Evolutionary conservation across 1,140 invertebrate genomes (phyloP), one percentile per base, ranked within the genome.

Genomic region (Penaeus vannamei): DNA sequence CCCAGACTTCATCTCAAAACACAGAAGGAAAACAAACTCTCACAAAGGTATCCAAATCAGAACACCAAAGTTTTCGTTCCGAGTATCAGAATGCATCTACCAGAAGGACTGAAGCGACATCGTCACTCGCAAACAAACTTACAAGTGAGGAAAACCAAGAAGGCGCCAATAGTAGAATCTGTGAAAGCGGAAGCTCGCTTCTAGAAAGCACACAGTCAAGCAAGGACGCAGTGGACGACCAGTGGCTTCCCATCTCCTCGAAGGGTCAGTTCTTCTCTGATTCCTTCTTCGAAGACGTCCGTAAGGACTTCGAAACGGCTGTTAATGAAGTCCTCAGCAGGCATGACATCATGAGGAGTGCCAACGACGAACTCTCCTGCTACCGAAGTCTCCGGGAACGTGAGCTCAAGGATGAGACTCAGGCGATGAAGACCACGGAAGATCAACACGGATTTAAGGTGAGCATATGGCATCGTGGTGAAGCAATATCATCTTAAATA

Each of bases 381-480:
- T 87, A 87, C 79, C 81, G 86, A 72, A 69, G 86, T 82, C 80
- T 87, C 42, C 22, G 86, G 69, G 86, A 87, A 60, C 62, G 62
- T 59, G 46, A 87, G 26, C 61, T 83, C 79, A 69, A 42, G 23
- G 90, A 90, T 32, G 90, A 90, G 84, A 87, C 87, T 84, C 90
- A 90, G 46, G 90, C 90, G 46, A 86, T 90, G 60, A 77, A 85
- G 20, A 19, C 84, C 59, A 87, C 85, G 0, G 87, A 84, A 29
- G 86, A 90, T 64, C 26, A 64, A 14, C 60, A 84, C n/a, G 32
- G 72, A 7, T 84, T 87, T 42, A 90, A 90, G 90, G 90, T 90
- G 42, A 26, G 85, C 17, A 22, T 23, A 42, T 26, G 10, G 7
- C 26, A 0, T 20, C 12, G 12, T 53, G n/a, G 3, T 22, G 17